Percentiles rank a stretch among this genome's conserved stretches.
Conservation (phyloP, 2,113 vertebrate species). For the Amblyornis subalaris region DNA sequence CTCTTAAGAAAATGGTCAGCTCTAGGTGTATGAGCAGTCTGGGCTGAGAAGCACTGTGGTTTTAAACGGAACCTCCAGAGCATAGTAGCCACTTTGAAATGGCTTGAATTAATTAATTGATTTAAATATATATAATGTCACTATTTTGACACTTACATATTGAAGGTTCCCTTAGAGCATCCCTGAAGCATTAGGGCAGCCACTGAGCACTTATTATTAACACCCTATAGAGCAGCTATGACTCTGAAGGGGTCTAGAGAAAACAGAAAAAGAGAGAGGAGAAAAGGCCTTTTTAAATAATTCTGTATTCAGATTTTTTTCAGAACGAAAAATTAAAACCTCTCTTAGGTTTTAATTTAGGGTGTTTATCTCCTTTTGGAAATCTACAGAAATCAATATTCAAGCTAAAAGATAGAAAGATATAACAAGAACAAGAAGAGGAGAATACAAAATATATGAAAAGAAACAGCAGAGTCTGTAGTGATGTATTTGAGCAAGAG, state of each 20-base stretch:
- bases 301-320: background rate
- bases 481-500: constrained; percentile 18
- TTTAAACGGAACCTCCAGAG: background rate
- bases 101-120: background rate
- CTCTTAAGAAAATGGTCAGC: background rate
- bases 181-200: background rate
- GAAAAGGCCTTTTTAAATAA: background rate
- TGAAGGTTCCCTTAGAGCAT: background rate
- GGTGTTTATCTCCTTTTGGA: background rate
- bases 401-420: constrained; percentile 5
- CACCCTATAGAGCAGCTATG: background rate
- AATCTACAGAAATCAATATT: background rate
- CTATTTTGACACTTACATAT: background rate
- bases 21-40: background rate
- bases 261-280: background rate
- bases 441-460: constrained; percentile 19
- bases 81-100: background rate
- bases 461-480: constrained; percentile 28
- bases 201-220: background rate
- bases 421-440: background rate
- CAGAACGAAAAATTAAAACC: background rate
- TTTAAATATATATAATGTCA: background rate
- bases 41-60: background rate
- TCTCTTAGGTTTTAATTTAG: no score
- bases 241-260: background rate